Base-by-base conservation (phyloP, 2,113 vertebrate genomes). In the Tychaedon coryphoeus region DNA sequence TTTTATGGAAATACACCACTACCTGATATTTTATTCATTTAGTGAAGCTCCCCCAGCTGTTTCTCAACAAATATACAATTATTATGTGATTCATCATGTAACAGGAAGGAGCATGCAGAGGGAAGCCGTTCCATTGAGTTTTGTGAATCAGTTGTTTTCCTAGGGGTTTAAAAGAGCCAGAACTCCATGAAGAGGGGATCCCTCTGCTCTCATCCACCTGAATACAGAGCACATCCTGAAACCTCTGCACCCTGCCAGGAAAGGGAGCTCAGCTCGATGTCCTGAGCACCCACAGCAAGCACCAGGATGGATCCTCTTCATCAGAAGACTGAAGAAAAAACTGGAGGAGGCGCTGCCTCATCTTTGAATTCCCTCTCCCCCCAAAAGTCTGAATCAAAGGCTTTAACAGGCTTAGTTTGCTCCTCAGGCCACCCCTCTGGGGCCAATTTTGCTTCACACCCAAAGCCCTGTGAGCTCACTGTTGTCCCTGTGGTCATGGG, bases 31-130 rank as follows among this genome's bases (percentile, higher is more conserved):
- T 88, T 95, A 88, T 92, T 88, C 67, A 78, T 91, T 62, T 85
- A 73, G 22, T 2, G 1, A 96, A 73, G 87, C 56, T 57, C 33
- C 45, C 45, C 45, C 73, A 24, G 86, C 69, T 90, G 84, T 90
- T 90, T 92, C 93, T 65, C 60, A 89, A 64, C 69, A 95, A 93
- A 96, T 93, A 74, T 2, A 84, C 71, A 57, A 79, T 92, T 60
- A 47, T 71, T 77, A 40, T 0, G 3, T 25, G 51, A 86, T 61
- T 66, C n/a, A 34, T 69, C 19, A 3, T 53, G 87, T 82, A 81
- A 53, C 1, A 3, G 70, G 17, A 36, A 69, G 70, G 72, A 65
- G 20, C 0, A 0, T 45, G 38, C 43, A 47, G 53, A 62, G 40
- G 28, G 36, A 61, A 34, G 82, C 47, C 19, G 9, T 60, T 87